Conservation (phyloP, 2,113 vertebrate genomes). For the Stegastes partitus region DNA sequence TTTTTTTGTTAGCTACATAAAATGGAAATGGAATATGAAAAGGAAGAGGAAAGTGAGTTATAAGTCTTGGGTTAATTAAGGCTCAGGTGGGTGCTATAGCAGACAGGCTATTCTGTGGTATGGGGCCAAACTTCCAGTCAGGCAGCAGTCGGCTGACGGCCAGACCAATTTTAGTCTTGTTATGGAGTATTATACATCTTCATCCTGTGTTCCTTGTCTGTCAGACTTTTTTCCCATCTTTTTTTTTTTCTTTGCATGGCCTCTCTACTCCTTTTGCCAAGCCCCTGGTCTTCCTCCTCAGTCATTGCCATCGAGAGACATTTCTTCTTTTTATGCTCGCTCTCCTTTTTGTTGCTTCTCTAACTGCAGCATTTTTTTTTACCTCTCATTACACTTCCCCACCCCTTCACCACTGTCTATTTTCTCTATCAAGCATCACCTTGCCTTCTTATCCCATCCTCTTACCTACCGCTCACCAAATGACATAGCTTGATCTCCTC, state of each 20-base stretch:
- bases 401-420: not conserved
- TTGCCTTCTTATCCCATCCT: slow-evolving; percentile 8
- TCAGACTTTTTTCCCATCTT: slow-evolving; percentile 9
- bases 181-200: slow-evolving; percentile 28
- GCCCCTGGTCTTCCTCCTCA: not conserved
- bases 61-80: slow-evolving; percentile 17
- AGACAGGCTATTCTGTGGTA: slow-evolving; percentile 11
- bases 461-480: slow-evolving; percentile 7
- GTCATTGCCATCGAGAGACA: slow-evolving; percentile 11
- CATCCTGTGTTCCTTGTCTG: slow-evolving; percentile 9
- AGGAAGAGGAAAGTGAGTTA: slow-evolving; percentile 3
- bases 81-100: slow-evolving; percentile 23
- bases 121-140: slow-evolving; percentile 15
- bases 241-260: slow-evolving; percentile 18
- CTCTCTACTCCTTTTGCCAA: slow-evolving; percentile 13
- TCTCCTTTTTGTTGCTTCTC: slow-evolving; percentile 10
- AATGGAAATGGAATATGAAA: slow-evolving; percentile 16
- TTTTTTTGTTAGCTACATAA: slow-evolving; percentile 7
- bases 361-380: slow-evolving; percentile 15
- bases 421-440: not conserved
- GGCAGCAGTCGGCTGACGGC: not conserved
- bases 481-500: slow-evolving; percentile 11
- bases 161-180: slow-evolving; percentile 26
- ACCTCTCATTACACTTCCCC: not conserved
- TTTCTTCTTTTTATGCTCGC: slow-evolving; percentile 14